Base-by-base conservation (phyloP, 2,888 invertebrate species). In the Drosophila mettleri region DNA sequence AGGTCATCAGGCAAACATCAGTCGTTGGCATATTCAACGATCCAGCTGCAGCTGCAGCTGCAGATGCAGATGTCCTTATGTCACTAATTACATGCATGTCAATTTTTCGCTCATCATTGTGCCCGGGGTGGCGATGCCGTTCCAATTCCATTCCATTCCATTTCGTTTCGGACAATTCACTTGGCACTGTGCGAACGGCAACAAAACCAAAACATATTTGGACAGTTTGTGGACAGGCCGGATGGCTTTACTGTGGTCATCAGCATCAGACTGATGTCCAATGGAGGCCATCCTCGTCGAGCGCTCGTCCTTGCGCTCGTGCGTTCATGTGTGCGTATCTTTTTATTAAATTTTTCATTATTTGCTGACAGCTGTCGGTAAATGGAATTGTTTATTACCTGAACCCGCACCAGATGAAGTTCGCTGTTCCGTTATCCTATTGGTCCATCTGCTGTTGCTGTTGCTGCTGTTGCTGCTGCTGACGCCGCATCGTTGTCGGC, bases 321-420 rank as follows among this genome's bases (percentile, higher is more conserved):
- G 48, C 27, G 27, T 38, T 24, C 49, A 36, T 63, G 36, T 70
- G 51, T 62, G 61, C 59, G 65, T 67, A 74, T 76, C 70, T 77
- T 68, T 81, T 89, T 87, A 87, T 87, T 84, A 82, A 85, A 88
- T 88, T 85, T 85, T 88, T 89, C 88, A 85, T 79, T 86, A 88
- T 85, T 89, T 86, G 84, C 80, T 86, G 84, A 85, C 84, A 85
- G 89, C 86, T 89, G 89, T 88, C 89, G 84, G 88, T 85, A 89
- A 85, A 85, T 85, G 84, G 89, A 89, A 84, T 84, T 84, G 84
- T 84, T 84, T 88, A 84, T 84, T 84, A 84, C 88, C 88, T 88
- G 86, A 49, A 33, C 34, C 39, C 16, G 16, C 36, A 29, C 39
- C 64, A 39, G 33, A 20, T 34, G 31, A 63, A 45, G 45, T 55